These are phyloP conservation scores for Halichoeres trimaculatus DNA, from an alignment of 2,113 vertebrate species.

Conservation along the genomic window DNA sequence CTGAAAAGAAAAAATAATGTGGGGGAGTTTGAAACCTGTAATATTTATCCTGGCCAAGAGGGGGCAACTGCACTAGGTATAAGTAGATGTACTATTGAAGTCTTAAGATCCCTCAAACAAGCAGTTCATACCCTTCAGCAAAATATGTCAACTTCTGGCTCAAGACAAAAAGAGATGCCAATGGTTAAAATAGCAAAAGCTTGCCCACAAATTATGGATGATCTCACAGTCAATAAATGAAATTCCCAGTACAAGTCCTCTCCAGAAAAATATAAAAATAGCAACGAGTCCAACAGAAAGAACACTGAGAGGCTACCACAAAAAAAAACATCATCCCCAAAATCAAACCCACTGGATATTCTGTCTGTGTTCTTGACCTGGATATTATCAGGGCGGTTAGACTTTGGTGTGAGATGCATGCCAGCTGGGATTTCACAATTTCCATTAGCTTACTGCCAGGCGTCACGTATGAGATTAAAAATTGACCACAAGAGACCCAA, in stretches of 20 bases:
- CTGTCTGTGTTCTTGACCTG: not conserved
- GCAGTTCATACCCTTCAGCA: not conserved
- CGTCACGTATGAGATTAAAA: conserved; percentile 71
- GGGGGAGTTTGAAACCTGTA: not conserved
- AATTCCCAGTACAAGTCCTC: too few species aligned
- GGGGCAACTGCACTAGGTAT: not conserved
- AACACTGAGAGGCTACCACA: too few species aligned
- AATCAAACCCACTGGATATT: conserved; percentile 1
- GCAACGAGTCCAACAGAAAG: too few species aligned
- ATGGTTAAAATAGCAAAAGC: not conserved
- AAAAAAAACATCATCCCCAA: too few species aligned
- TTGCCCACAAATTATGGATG: not conserved
- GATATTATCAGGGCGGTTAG: not conserved
- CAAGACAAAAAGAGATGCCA: not conserved
- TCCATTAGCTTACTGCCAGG: conserved; percentile 15
- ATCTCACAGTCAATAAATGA: too few species aligned
- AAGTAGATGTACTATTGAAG: not conserved
- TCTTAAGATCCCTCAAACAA: not conserved
- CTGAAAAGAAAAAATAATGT: not conserved
- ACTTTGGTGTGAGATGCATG: conserved; percentile 16
- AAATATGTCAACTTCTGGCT: not conserved
- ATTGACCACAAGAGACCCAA: conserved; percentile 62
- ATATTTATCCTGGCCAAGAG: not conserved
- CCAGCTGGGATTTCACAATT: conserved; percentile 46
- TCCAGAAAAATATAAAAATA: too few species aligned